These are phyloP conservation scores for Corythaixoides concolor DNA, from an alignment of 2,113 vertebrate genomes.

Conservation along the genomic window DNA sequence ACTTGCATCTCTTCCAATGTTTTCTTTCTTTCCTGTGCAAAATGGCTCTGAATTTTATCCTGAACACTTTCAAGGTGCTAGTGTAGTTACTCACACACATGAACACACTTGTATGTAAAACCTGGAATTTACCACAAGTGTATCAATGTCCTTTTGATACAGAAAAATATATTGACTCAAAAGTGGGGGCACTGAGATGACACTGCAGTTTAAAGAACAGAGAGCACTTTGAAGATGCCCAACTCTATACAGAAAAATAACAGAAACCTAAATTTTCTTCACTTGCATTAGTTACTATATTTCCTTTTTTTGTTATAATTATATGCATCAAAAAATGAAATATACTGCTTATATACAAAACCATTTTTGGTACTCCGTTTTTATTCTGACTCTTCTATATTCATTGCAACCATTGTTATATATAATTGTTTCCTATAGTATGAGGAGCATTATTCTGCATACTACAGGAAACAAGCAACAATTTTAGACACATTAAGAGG, in stretches of 20 bases:
- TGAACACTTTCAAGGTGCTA: neutral
- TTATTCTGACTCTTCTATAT: neutral
- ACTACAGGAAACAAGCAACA: neutral
- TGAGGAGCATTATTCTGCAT: neutral
- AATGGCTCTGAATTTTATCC: neutral
- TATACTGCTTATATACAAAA: neutral
- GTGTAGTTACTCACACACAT: neutral
- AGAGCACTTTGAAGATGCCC: neutral
- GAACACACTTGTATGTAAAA: neutral
- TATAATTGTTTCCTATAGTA: neutral
- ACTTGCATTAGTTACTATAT: neutral
- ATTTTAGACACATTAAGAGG: neutral
- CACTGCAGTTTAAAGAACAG: neutral
- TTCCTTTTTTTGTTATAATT: neutral
- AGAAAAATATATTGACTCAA: neutral
- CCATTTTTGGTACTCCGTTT: neutral
- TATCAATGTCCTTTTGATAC: neutral
- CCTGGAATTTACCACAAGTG: neutral
- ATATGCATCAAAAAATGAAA: neutral
- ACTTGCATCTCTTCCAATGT: neutral
- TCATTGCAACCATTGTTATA: neutral
- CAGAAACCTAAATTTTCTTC: neutral
- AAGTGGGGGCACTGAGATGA: neutral
- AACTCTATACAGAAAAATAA: neutral
- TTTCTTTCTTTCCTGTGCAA: neutral